phyloP scores from a whole-genome alignment of 2,888 invertebrate genomes.

The Sarcophaga caerulescens region DNA sequence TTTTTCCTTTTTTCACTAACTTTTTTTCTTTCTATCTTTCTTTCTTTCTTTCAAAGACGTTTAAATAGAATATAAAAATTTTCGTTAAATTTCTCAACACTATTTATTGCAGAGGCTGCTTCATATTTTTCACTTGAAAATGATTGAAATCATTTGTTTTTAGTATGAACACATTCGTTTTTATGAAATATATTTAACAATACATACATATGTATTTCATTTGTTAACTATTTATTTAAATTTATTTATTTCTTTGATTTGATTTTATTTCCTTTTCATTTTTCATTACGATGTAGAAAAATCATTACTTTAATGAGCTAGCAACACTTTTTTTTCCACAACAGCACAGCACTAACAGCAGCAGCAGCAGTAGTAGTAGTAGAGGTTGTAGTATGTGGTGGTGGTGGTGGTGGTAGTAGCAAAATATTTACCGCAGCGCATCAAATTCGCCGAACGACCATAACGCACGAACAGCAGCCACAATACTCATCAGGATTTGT shows the following conservation, averaged over 20 bases:
- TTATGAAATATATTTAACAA: not conserved
- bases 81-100: slow-evolving; percentile 28
- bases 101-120: not conserved
- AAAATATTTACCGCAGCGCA: slow-evolving; percentile 69
- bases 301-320: slow-evolving; percentile 66
- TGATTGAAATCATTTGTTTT: not conserved
- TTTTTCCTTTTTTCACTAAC: slow-evolving; percentile 29
- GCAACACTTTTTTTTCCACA: slow-evolving; percentile 67
- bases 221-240: not conserved
- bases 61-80: slow-evolving; percentile 17
- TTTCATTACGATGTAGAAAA: slow-evolving; percentile 57
- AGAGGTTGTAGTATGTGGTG: slow-evolving; percentile 70
- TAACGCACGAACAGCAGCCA: slow-evolving; percentile 73
- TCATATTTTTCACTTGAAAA: slow-evolving; percentile 29
- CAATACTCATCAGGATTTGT: slow-evolving; percentile 70
- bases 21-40: slow-evolving; percentile 41
- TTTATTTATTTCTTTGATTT: slow-evolving; percentile 33
- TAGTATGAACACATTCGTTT: not conserved
- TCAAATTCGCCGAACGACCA: slow-evolving; percentile 70
- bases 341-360: slow-evolving; percentile 65
- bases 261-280: slow-evolving; percentile 25
- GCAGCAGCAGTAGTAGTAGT: slow-evolving; percentile 56
- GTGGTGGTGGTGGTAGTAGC: slow-evolving; percentile 63
- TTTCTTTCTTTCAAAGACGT: slow-evolving; percentile 48
- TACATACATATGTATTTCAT: too few relatives aligned